Evolutionary conservation across 2,797 vertebrate genomes (phyloP), one percentile per base, ranked within the genome.

Genomic region (Otolemur crassicaudatus): DNA sequence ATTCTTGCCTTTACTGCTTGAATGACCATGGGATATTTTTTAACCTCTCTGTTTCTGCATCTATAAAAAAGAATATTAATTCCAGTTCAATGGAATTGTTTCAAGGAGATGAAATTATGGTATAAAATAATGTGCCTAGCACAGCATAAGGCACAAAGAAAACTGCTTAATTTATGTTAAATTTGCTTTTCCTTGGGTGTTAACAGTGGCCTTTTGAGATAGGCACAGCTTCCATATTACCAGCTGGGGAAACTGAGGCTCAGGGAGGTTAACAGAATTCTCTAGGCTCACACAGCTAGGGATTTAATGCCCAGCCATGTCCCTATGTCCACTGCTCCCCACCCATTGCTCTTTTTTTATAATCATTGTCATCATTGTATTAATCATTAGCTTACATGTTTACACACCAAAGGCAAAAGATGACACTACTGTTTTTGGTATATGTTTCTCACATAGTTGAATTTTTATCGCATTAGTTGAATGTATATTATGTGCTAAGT

Each of bases 181-280:
- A n/a, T 61, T 85, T 95, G 43, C 61, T 73, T 91, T 95, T 82
- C n/a, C 25, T 76, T 69, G 27, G 40, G 40, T 53, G 70, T 83
- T 20, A 46, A 70, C 61, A 13, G 1, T 80, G n/a, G 61, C 31
- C 34, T 17, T 69, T 0, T 34, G 27, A 77, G 46, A 49, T 29
- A 46, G 53, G 56, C 22, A 14, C 76, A 61, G 83, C 40, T 31
- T 23, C 37, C 2, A 2, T 46, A 14, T 81, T 80, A 77, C 65
- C 56, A 31, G 25, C 6, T 69, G 63, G 81, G 37, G 82, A 96
- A 94, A 85, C 61, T 76, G 87, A 97, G 92, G 67, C 93, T 97
- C 61, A 17, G 58, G 27, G 65, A 77, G 5, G 61, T 82, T 91
- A 72, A 49, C 25, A 81, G 1, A 61, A 6, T 60, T 81, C 27